Evolutionary conservation across 2,888 invertebrate species (phyloP).

Genomic region (Erpobdella octoculata): DNA sequence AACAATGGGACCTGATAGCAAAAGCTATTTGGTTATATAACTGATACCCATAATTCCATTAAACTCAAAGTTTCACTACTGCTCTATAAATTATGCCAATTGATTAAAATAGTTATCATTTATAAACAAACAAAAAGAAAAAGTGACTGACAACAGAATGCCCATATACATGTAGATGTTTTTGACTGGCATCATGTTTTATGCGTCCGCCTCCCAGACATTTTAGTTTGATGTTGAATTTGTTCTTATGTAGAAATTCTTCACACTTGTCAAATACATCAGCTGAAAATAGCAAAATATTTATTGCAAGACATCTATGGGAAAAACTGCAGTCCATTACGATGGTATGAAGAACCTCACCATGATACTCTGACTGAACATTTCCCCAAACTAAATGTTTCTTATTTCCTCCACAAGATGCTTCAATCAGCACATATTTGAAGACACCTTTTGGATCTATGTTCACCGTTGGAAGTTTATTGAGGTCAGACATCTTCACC

Average conservation of each 20-base stretch:
- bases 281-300: neutral
- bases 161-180: slow-evolving; percentile 13
- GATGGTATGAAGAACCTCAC: neutral
- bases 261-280: slow-evolving; percentile 24
- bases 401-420: neutral
- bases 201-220: slow-evolving; percentile 26
- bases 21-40: too few species aligned
- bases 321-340: neutral
- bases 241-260: slow-evolving; percentile 1
- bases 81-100: too few species aligned
- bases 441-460: slow-evolving; percentile 19
- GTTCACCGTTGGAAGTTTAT: slow-evolving; percentile 6
- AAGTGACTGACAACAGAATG: slow-evolving; percentile 22
- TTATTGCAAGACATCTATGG: neutral
- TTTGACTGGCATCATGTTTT: neutral
- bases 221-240: slow-evolving; percentile 6
- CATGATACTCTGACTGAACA: slow-evolving; percentile 22
- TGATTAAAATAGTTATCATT: too few species aligned
- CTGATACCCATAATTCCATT: too few species aligned
- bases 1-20: too few species aligned
- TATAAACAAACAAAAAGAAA: neutral
- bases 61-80: too few species aligned
- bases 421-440: slow-evolving; percentile 23
- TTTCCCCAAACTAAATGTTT: slow-evolving; percentile 19
- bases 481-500: neutral